Percentiles rank a stretch among this genome's conserved stretches.
Conservation (phyloP, 2,888 invertebrate genomes). For the Timema podura region DNA sequence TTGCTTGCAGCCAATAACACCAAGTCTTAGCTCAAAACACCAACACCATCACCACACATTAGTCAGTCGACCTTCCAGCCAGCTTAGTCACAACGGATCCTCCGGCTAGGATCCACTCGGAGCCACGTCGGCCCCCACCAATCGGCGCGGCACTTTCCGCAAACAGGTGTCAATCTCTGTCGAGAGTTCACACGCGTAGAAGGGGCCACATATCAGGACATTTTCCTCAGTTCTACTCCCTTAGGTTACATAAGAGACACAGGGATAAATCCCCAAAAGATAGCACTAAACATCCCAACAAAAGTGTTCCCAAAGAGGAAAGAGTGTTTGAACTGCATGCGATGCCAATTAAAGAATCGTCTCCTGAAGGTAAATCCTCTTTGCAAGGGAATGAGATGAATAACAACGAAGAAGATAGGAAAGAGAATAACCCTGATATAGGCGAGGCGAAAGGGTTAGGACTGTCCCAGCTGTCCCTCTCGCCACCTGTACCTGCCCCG, state of each 20-base stretch:
- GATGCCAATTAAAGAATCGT: slow-evolving; percentile 32
- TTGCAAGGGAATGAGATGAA: slow-evolving; percentile 1
- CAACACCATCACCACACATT: no score
- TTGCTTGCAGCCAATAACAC: slow-evolving; percentile 29
- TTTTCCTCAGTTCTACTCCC: slow-evolving; percentile 38
- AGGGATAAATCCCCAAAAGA: slow-evolving; percentile 11
- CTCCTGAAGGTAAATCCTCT: slow-evolving; percentile 26
- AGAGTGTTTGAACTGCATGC: slow-evolving; percentile 28
- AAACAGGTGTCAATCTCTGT: slow-evolving; percentile 29
- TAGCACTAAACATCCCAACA: no score
- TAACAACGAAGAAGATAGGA: slow-evolving; percentile 9
- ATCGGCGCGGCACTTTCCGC: slow-evolving; percentile 17
- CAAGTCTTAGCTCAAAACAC: slow-evolving; percentile 25
- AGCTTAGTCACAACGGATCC: slow-evolving; percentile 45
- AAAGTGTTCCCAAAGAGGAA: slow-evolving; percentile 8
- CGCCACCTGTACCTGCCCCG: slow-evolving; percentile 38
- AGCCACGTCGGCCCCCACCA: slow-evolving; percentile 35
- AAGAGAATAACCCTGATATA: slow-evolving; percentile 19
- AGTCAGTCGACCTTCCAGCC: slow-evolving; percentile 42
- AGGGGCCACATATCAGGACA: slow-evolving; percentile 10
- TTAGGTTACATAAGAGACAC: slow-evolving; percentile 33
- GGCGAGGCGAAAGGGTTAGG: neutral
- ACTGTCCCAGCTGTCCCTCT: neutral
- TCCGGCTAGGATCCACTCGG: slow-evolving; percentile 51
- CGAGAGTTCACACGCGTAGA: slow-evolving; percentile 17